Percentiles rank a stretch among this genome's conserved stretches.
These are phyloP conservation scores for Meriones psammophilus DNA, from an alignment of 2,797 vertebrate genomes.

Conservation along the genomic window DNA sequence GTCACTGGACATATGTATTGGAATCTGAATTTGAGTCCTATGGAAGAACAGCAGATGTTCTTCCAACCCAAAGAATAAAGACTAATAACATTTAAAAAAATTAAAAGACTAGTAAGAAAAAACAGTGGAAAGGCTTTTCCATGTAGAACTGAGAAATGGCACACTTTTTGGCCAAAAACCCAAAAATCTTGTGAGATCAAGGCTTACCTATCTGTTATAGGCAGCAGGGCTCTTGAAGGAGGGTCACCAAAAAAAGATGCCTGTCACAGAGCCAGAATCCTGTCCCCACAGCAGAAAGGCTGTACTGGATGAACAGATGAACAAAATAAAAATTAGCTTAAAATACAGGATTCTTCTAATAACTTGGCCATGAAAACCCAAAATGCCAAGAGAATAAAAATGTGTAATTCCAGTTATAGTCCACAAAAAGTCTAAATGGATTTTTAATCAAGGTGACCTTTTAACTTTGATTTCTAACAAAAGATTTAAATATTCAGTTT, in stretches of 20 bases:
- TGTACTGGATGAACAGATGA: slow-evolving; percentile 81
- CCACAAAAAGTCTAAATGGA: slow-evolving; percentile 29
- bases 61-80: slow-evolving; percentile 40
- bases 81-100: slow-evolving; percentile 55
- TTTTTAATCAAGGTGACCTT: slow-evolving; percentile 30
- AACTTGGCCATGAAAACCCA: slow-evolving; percentile 58
- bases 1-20: not conserved
- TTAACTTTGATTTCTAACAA: slow-evolving; percentile 66
- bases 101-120: slow-evolving; percentile 30
- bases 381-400: slow-evolving; percentile 74
- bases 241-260: slow-evolving; percentile 75
- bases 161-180: slow-evolving; percentile 69
- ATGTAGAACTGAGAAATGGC: slow-evolving; percentile 48
- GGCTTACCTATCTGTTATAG: slow-evolving; percentile 82
- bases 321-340: slow-evolving; percentile 81
- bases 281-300: slow-evolving; percentile 79
- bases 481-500: slow-evolving; percentile 63
- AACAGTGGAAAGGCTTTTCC: slow-evolving; percentile 1
- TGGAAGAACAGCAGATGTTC: not conserved
- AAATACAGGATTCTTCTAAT: slow-evolving; percentile 75
- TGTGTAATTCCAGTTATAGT: slow-evolving; percentile 50
- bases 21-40: not conserved
- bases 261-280: slow-evolving; percentile 78
- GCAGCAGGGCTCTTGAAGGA: slow-evolving; percentile 79
- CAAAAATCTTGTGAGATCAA: slow-evolving; percentile 34